phyloP scores from a whole-genome alignment of 1,140 invertebrate species.

The Dendrolimus kikuchii region DNA sequence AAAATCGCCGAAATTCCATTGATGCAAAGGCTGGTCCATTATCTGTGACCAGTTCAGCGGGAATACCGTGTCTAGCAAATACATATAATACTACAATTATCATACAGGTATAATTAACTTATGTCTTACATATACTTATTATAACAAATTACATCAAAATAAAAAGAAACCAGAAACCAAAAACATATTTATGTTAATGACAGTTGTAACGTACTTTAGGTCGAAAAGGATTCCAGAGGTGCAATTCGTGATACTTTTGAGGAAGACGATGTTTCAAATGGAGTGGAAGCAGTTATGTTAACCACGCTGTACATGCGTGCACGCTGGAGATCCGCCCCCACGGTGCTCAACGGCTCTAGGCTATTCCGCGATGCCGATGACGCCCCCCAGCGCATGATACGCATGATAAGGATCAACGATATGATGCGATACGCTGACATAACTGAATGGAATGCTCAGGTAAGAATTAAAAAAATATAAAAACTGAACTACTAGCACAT shows the following conservation, averaged over 20 bases:
- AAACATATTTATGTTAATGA: not conserved
- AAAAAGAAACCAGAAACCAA: not conserved
- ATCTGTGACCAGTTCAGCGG: no score
- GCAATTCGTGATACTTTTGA: conserved; percentile 52
- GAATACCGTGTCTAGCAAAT: no score
- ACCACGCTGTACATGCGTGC: conserved; percentile 90
- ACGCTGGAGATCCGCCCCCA: conserved; percentile 58
- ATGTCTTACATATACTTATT: not conserved
- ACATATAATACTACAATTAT: no score
- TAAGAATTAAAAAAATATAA: conserved; percentile 10
- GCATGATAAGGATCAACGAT: conserved; percentile 62
- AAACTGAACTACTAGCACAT: not conserved
- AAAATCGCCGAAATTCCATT: no score
- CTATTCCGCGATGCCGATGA: conserved; percentile 33
- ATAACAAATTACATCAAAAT: conserved; percentile 1
- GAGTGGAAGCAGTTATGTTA: conserved; percentile 73
- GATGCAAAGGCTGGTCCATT: no score
- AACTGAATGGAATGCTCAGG: conserved; percentile 53
- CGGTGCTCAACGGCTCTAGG: conserved; percentile 52
- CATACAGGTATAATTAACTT: not conserved
- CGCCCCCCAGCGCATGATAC: conserved; percentile 21
- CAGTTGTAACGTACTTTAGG: conserved; percentile 19
- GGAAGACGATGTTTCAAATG: conserved; percentile 39
- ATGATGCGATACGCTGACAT: conserved; percentile 52
- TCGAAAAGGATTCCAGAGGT: conserved; percentile 46